Evolutionary conservation across 2,888 invertebrate species (phyloP).

Genomic region (Rotaria sp.): DNA sequence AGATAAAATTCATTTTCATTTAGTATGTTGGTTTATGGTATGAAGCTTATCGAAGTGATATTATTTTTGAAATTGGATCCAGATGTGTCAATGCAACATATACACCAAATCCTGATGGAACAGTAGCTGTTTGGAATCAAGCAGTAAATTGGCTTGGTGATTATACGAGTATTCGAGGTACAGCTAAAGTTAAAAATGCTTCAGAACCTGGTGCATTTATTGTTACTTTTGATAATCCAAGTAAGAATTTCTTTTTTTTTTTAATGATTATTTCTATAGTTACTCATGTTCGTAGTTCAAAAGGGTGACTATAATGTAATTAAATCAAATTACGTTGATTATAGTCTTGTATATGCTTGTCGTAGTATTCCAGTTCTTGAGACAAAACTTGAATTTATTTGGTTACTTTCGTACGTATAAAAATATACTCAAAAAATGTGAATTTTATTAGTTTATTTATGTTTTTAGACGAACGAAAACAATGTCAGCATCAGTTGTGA

Average conservation of each 20-base stretch:
- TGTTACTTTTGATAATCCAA: slow-evolving; percentile 23
- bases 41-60: slow-evolving; percentile 43
- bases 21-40: slow-evolving; percentile 44
- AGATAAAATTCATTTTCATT: not conserved
- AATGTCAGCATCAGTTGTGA: not conserved
- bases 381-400: not conserved
- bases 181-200: slow-evolving; percentile 27
- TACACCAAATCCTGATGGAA: slow-evolving; percentile 42
- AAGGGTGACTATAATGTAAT: slow-evolving; percentile 36
- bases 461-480: slow-evolving; percentile 8
- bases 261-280: not conserved
- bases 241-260: not conserved
- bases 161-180: slow-evolving; percentile 3
- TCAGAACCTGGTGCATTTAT: slow-evolving; percentile 35
- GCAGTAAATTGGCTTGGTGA: not conserved
- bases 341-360: slow-evolving; percentile 35
- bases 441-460: not conserved
- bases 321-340: slow-evolving; percentile 30
- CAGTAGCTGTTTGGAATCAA: slow-evolving; percentile 34
- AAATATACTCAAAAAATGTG: not conserved
- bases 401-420: slow-evolving; percentile 15
- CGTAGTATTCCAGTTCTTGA: not conserved
- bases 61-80: slow-evolving; percentile 42
- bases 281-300: not conserved
- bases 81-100: slow-evolving; percentile 43